Percentiles rank a stretch among this genome's conserved stretches.
Evolutionary conservation across 2,797 vertebrate genomes (phyloP).

Genomic region (Sciurus vulgaris): DNA sequence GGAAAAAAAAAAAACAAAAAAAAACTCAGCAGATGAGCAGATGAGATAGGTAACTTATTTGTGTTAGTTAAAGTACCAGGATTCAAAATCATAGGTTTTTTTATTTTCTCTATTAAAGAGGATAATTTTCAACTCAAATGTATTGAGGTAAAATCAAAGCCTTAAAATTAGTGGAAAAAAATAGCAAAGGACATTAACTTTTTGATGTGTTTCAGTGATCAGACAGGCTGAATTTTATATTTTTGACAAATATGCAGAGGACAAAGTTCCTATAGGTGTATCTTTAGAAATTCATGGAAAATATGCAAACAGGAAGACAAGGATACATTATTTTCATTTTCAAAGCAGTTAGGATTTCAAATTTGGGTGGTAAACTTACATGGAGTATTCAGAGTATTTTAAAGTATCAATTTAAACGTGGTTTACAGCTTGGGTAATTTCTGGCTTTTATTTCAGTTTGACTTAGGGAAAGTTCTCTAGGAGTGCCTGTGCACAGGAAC

Average conservation of each 20-base stretch:
- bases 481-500: not conserved
- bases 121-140: not conserved
- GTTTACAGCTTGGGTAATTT: not conserved
- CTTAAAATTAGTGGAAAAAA: not conserved
- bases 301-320: not conserved
- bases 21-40: not conserved
- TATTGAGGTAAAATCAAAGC: constrained; percentile 18
- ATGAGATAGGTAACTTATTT: not conserved
- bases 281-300: not conserved
- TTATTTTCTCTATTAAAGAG: constrained; percentile 32
- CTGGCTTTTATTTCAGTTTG: not conserved
- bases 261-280: not conserved
- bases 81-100: constrained; percentile 17
- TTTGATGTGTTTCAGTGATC: not conserved
- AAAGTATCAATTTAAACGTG: constrained; percentile 12
- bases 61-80: not conserved
- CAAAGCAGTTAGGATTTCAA: not conserved
- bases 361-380: not conserved
- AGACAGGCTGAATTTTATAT: not conserved
- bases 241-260: not conserved
- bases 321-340: constrained; percentile 13
- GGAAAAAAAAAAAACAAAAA: not conserved
- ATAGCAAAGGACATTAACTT: not conserved
- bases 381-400: not conserved
- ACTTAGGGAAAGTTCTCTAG: not conserved